Conservation (phyloP, 2,113 vertebrate genomes). For the Cinclus mexicanus region DNA sequence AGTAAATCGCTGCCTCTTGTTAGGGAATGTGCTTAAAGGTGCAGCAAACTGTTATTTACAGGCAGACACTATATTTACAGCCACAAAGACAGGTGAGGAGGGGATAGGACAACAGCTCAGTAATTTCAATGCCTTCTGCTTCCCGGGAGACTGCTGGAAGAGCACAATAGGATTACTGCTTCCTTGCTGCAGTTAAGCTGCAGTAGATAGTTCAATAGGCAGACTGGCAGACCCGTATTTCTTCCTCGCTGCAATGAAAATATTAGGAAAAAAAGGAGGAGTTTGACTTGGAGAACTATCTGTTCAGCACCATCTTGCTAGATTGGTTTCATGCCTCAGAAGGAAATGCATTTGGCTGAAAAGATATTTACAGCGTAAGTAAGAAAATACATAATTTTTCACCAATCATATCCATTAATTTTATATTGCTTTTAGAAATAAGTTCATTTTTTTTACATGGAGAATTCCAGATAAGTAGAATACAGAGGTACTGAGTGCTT, state of each 20-base stretch:
- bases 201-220: slow-evolving; percentile 70
- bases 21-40: slow-evolving; percentile 72
- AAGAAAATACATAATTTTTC: background rate
- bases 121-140: slow-evolving; percentile 69
- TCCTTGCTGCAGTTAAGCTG: slow-evolving; percentile 70
- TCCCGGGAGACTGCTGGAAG: slow-evolving; percentile 70
- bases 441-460: background rate
- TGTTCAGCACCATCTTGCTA: background rate
- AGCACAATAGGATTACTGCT: slow-evolving; percentile 78
- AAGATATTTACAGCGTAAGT: background rate
- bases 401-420: background rate
- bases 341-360: background rate
- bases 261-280: slow-evolving; percentile 42
- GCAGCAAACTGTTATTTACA: slow-evolving; percentile 85
- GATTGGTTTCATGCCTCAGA: slow-evolving; percentile 1
- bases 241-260: slow-evolving; percentile 56
- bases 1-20: slow-evolving; percentile 88
- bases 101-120: slow-evolving; percentile 63
- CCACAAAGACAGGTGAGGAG: slow-evolving; percentile 75
- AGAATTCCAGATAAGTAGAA: background rate
- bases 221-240: slow-evolving; percentile 60
- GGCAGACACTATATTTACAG: slow-evolving; percentile 77
- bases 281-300: slow-evolving; percentile 3
- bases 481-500: background rate
- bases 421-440: background rate